A percentile compares a stretch with the other conserved stretches of the same genome.
Evolutionary conservation across 2,113 vertebrate genomes (phyloP).

Genomic region (Lagopus muta): DNA sequence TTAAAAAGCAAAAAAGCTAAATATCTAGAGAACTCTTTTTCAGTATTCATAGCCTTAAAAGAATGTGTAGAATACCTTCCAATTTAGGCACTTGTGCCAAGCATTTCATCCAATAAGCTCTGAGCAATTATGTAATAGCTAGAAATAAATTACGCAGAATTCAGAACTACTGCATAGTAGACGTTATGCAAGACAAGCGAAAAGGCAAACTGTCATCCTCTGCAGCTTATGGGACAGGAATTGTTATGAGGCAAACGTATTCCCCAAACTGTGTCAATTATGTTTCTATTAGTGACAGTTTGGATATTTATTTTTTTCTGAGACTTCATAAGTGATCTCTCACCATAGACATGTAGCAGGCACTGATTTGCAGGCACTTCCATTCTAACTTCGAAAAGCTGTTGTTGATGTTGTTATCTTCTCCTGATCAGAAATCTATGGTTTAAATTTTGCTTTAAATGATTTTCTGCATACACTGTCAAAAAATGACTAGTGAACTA

Average conservation of each 20-base stretch:
- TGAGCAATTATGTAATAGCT: background rate
- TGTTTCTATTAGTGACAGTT: background rate
- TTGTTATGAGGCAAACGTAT: background rate
- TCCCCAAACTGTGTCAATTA: accelerated
- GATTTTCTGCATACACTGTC: background rate
- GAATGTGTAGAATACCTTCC: background rate
- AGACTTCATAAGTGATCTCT: background rate
- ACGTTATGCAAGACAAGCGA: background rate
- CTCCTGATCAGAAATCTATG: background rate
- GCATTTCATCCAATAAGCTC: background rate
- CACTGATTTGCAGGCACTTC: background rate
- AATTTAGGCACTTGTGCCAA: background rate
- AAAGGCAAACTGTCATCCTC: background rate
- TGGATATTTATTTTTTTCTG: background rate
- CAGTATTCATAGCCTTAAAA: background rate
- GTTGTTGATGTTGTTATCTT: background rate
- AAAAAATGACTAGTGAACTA: background rate
- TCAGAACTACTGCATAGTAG: background rate
- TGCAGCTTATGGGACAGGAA: background rate
- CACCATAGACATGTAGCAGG: background rate
- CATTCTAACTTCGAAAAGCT: background rate
- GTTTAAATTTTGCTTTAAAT: background rate
- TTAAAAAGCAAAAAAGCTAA: background rate
- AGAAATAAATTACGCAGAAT: background rate
- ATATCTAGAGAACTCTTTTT: background rate